A percentile compares a stretch with the other conserved stretches of the same genome.
These are phyloP conservation scores for Grapholita molesta DNA, from an alignment of 1,140 invertebrate genomes.

Conservation along the genomic window DNA sequence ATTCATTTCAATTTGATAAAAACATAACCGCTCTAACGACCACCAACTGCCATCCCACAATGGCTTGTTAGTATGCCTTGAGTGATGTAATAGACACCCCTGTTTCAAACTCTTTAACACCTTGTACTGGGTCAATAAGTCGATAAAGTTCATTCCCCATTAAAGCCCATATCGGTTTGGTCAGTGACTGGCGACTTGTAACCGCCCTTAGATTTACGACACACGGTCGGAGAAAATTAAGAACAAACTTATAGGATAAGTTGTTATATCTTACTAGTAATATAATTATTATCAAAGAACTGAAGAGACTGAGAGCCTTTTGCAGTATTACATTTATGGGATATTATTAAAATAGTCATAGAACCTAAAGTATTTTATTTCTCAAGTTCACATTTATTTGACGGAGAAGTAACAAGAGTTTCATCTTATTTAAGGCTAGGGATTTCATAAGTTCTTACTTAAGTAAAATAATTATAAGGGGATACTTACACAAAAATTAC, in stretches of 20 bases:
- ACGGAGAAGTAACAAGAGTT: too few species aligned
- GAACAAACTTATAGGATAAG: neutral
- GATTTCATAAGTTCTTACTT: too few species aligned
- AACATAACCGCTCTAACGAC: neutral
- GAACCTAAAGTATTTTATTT: too few species aligned
- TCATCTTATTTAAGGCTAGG: too few species aligned
- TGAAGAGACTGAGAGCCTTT: too few species aligned
- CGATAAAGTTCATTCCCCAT: conserved; percentile 54
- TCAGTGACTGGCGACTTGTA: conserved; percentile 62
- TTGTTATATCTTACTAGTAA: neutral
- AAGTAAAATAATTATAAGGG: neutral
- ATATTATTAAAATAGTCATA: too few species aligned
- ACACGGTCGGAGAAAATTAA: conserved; percentile 29
- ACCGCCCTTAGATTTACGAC: conserved; percentile 55
- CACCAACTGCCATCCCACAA: conserved; percentile 1
- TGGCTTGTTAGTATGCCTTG: conserved; percentile 5
- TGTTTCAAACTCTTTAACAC: conserved; percentile 52
- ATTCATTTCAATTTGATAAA: neutral
- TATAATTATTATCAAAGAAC: too few species aligned
- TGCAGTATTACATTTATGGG: too few species aligned
- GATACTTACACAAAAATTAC: neutral
- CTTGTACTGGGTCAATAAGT: conserved; percentile 68
- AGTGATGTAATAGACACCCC: conserved; percentile 19
- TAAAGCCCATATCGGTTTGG: conserved; percentile 49
- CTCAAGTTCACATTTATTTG: too few species aligned